These are phyloP conservation scores for Petrocephalus schoutedeni DNA, from an alignment of 2,797 vertebrate species.

Conservation along the genomic window DNA sequence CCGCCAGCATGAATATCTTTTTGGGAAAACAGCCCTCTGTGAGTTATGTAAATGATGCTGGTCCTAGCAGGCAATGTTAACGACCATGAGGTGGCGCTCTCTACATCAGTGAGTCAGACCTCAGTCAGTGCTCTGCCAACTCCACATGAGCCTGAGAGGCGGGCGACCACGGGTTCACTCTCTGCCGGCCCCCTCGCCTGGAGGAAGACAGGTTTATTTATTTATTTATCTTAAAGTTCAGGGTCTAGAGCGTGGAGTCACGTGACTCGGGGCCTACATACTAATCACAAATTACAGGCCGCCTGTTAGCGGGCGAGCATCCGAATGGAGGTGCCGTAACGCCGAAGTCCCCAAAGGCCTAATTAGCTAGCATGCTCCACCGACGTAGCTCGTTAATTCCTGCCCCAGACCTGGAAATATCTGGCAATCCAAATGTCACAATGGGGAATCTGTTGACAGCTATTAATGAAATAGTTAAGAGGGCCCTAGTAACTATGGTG, in stretches of 20 bases:
- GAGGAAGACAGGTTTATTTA: background rate
- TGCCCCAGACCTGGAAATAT: background rate
- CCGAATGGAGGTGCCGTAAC: background rate
- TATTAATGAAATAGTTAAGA: slow-evolving; percentile 9
- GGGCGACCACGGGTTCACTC: background rate
- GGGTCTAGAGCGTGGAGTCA: background rate
- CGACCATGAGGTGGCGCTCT: background rate
- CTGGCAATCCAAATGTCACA: background rate
- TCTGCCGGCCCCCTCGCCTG: background rate
- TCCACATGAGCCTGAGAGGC: background rate
- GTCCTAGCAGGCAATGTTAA: background rate
- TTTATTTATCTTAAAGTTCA: background rate
- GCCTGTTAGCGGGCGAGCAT: background rate
- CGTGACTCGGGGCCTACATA: background rate
- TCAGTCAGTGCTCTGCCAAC: background rate
- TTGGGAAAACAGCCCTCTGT: background rate
- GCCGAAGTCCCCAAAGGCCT: background rate
- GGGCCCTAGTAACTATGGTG: background rate
- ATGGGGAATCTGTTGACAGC: background rate
- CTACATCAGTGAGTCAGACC: background rate
- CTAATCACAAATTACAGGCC: background rate
- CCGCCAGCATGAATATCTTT: background rate
- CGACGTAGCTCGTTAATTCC: background rate
- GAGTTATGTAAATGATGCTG: background rate
- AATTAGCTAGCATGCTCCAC: background rate